Evolutionary conservation across 2,888 invertebrate species (phyloP), one percentile per base, ranked within the genome.

Genomic region (Drosophila anceps): DNA sequence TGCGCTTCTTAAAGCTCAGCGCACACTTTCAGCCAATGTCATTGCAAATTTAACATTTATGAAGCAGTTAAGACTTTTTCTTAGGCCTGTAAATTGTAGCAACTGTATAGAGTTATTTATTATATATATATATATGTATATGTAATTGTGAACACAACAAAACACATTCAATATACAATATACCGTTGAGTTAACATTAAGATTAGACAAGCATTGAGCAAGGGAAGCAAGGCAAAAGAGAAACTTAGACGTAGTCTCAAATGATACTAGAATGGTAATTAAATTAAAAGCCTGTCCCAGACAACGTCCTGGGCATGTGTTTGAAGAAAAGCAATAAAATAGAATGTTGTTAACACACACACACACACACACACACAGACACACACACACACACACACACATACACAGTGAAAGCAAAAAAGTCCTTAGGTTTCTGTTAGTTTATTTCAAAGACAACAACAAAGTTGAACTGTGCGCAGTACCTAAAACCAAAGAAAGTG

Each of bases 141-240:
- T 46, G 18, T 53, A 43, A 33, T 33, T 31, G 18, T 27, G 8
- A 39, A 24, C 50, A 53, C 33, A 29, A 67, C 29, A 54, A 53
- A 68, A 62, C 70, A 67, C 73, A 76, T 57, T 55, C 57, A 73
- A 59, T 61, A 76, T 66, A 67, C 33, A 67, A 33, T 24, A 53
- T 59, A 66, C 61, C 62, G 59, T 59, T 76, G 74, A 88, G 86
- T 88, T 83, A 90, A 88, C 90, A 90, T 71, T 90, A 69, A 77
- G 63, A 61, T 79, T 69, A 80, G 73, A 72, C 59, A 60, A 68
- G 9, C 31, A 54, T 31, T 37, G 37, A 59, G 50, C 53, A 54
- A 18, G 67, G 69, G 53, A 51, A 18, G 66, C 60, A 72, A 67
- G 69, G 61, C 55, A 57, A 15, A 18, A n/a, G 20, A n/a, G 58